phyloP scores from a whole-genome alignment of 2,888 invertebrate species.

The Melikaiella ostensackeni region DNA sequence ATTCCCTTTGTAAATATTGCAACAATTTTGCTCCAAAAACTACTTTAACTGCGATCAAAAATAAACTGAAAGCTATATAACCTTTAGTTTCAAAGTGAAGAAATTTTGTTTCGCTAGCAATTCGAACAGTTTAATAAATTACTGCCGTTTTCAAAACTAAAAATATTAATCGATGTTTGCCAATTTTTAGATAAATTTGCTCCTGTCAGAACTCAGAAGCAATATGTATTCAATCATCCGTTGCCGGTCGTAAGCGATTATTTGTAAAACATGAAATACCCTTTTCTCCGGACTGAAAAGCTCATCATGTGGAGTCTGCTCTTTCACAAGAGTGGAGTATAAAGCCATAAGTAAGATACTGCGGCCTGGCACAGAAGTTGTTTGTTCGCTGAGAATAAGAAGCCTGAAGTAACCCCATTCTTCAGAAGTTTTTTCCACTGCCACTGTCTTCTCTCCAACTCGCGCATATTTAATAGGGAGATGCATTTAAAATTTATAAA shows the following conservation, averaged over 20 bases:
- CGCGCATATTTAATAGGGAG: constrained; percentile 30
- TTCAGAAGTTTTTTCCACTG: constrained; percentile 52
- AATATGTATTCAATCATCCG: too few relatives aligned
- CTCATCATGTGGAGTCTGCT: constrained; percentile 2
- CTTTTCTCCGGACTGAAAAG: constrained; percentile 6
- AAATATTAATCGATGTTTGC: too few relatives aligned
- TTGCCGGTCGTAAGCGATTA: not conserved
- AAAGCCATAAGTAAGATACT: constrained; percentile 45
- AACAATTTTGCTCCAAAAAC: not conserved
- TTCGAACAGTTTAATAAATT: not conserved
- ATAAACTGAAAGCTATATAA: not conserved
- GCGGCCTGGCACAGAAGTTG: constrained; percentile 48
- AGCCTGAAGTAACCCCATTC: constrained; percentile 49
- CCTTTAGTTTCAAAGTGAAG: constrained; percentile 7
- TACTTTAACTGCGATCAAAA: not conserved
- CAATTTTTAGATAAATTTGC: too few relatives aligned
- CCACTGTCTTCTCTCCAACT: constrained; percentile 33
- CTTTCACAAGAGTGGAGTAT: constrained; percentile 17
- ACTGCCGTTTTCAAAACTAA: too few relatives aligned
- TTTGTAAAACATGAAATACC: not conserved
- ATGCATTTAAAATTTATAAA: constrained; percentile 47
- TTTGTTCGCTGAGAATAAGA: constrained; percentile 50
- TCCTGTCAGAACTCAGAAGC: too few relatives aligned
- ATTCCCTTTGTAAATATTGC: not conserved
- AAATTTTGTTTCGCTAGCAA: not conserved